phyloP scores from a whole-genome alignment of 2,888 invertebrate species.

The Aquatica leii region DNA sequence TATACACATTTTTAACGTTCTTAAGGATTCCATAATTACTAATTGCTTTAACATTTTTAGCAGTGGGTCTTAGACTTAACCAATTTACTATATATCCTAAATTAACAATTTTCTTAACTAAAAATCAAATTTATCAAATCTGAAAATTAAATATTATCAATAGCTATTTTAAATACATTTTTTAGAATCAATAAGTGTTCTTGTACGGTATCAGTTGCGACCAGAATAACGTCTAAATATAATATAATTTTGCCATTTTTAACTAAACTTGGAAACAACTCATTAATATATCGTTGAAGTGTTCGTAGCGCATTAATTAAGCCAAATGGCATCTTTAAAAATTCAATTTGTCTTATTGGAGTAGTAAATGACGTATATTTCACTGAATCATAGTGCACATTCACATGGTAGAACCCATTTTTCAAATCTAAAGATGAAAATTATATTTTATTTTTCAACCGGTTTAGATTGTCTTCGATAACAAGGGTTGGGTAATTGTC shows the following conservation, averaged over 20 bases:
- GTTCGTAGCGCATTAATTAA: neutral
- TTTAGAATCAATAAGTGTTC: neutral
- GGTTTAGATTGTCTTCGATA: no score
- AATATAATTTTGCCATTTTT: neutral
- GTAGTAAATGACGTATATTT: neutral
- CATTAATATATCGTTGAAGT: neutral
- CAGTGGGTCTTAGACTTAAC: neutral
- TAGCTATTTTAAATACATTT: neutral
- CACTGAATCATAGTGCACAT: neutral
- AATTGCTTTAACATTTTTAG: neutral
- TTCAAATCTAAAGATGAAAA: neutral
- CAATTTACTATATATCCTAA: neutral
- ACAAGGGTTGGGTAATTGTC: no score
- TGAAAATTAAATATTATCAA: neutral
- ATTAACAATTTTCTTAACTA: neutral
- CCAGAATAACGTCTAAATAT: neutral
- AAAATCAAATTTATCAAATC: neutral
- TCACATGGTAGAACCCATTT: neutral
- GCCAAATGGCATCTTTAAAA: neutral
- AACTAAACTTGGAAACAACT: neutral
- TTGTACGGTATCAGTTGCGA: neutral
- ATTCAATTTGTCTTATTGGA: neutral
- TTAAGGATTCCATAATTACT: neutral
- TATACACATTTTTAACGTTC: constrained; percentile 4
- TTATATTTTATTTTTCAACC: no score